Evolutionary conservation across 2,797 vertebrate species (phyloP).

Genomic region (Premnoplex brunnescens): DNA sequence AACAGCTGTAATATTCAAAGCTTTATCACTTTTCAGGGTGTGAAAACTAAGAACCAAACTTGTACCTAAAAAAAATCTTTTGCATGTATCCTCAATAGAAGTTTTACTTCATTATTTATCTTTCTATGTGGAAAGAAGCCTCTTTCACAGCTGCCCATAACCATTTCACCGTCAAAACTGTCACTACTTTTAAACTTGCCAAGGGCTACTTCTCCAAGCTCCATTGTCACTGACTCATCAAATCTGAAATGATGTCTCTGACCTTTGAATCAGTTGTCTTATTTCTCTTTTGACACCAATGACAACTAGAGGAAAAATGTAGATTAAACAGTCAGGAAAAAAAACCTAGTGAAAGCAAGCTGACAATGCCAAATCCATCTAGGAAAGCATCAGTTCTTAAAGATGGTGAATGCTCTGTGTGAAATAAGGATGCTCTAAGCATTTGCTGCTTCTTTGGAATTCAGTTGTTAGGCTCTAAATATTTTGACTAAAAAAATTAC

Average conservation of each 20-base stretch:
- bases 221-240: constrained; percentile 62
- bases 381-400: constrained; percentile 9
- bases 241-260: constrained; percentile 55
- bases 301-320: constrained; percentile 51
- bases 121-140: background rate
- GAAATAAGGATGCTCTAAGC: constrained; percentile 15
- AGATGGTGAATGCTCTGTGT: background rate
- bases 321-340: constrained; percentile 46
- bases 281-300: constrained; percentile 56
- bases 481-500: background rate
- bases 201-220: background rate
- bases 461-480: background rate
- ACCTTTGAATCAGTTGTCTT: constrained; percentile 63
- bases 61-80: background rate
- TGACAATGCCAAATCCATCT: constrained; percentile 33
- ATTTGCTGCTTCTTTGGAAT: background rate
- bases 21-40: background rate
- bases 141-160: background rate
- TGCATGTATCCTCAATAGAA: background rate
- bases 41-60: background rate
- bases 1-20: background rate
- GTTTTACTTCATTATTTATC: background rate
- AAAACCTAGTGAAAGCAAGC: constrained; percentile 17
- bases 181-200: constrained; percentile 20
- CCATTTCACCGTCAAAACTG: background rate